Conservation (phyloP, 2,113 vertebrate genomes). For the Laticauda colubrina region DNA sequence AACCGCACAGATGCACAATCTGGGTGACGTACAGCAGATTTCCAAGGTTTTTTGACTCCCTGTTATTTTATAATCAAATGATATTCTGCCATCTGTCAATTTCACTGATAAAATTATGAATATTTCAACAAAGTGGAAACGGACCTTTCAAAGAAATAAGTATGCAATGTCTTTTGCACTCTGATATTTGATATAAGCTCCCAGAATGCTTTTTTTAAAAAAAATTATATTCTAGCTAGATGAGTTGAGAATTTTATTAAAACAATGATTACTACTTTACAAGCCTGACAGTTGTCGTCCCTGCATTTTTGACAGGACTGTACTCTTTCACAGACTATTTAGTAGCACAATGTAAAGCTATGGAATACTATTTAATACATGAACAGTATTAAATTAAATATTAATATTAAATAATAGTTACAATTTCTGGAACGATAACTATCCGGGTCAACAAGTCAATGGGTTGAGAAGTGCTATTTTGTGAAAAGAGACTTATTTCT, state of each 20-base stretch:
- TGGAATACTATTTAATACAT: neutral
- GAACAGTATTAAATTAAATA: neutral
- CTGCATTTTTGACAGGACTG: neutral
- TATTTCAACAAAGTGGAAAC: neutral
- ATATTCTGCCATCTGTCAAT: neutral
- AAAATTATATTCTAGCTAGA: neutral
- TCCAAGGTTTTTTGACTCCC: neutral
- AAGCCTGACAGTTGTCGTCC: neutral
- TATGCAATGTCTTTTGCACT: neutral
- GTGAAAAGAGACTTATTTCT: neutral
- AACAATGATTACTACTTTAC: neutral
- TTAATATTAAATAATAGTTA: neutral
- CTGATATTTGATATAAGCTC: neutral
- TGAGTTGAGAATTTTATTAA: neutral
- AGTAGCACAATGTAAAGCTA: neutral
- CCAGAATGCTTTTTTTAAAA: neutral
- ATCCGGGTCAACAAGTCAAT: neutral
- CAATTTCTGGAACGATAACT: neutral
- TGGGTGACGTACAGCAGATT: neutral
- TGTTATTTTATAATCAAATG: neutral
- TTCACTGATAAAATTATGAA: neutral
- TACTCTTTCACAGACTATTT: neutral
- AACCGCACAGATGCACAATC: neutral
- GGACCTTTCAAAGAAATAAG: neutral
- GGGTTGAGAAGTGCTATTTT: neutral